phyloP scores from a whole-genome alignment of 2,888 invertebrate species.

The Melanostoma scalare region DNA sequence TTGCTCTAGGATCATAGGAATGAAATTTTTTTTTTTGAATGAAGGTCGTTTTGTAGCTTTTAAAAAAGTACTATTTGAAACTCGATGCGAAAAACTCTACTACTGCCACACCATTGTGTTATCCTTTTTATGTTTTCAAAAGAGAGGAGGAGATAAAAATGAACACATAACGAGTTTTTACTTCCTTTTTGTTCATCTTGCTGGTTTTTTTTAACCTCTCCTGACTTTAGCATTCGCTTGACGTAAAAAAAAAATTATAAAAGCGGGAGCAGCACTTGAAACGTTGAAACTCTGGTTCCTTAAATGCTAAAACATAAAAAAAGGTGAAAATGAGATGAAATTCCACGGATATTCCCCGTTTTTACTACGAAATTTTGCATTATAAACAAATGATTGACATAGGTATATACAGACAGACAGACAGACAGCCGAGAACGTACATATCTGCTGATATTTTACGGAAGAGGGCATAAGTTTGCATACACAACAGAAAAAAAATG shows the following conservation, averaged over 20 bases:
- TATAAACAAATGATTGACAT: constrained; percentile 59
- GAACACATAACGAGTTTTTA: constrained; percentile 58
- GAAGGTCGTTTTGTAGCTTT: constrained; percentile 57
- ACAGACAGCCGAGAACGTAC: constrained; percentile 8
- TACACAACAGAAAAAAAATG: constrained; percentile 6
- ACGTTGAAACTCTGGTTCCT: neutral
- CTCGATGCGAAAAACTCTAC: constrained; percentile 27
- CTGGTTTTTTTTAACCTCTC: constrained; percentile 12
- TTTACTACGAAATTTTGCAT: constrained; percentile 41
- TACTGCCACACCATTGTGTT: constrained; percentile 50
- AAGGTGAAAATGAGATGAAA: constrained; percentile 59
- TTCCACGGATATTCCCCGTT: constrained; percentile 37
- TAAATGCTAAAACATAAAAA: constrained; percentile 26
- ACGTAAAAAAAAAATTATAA: constrained; percentile 1
- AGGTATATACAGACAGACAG: constrained; percentile 21
- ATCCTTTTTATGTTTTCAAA: constrained; percentile 9
- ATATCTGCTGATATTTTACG: constrained; percentile 40
- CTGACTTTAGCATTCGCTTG: constrained; percentile 42
- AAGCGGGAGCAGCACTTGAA: constrained; percentile 1
- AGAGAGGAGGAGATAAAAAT: constrained; percentile 57
- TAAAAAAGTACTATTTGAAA: constrained; percentile 13
- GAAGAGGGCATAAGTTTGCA: constrained; percentile 34
- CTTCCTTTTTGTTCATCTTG: constrained; percentile 17
- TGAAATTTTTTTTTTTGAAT: constrained; percentile 15
- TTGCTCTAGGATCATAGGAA: constrained; percentile 31